Percentiles rank a stretch among this genome's conserved stretches.
Conservation (phyloP, 2,888 invertebrate genomes). For the Agrotis segetum region DNA sequence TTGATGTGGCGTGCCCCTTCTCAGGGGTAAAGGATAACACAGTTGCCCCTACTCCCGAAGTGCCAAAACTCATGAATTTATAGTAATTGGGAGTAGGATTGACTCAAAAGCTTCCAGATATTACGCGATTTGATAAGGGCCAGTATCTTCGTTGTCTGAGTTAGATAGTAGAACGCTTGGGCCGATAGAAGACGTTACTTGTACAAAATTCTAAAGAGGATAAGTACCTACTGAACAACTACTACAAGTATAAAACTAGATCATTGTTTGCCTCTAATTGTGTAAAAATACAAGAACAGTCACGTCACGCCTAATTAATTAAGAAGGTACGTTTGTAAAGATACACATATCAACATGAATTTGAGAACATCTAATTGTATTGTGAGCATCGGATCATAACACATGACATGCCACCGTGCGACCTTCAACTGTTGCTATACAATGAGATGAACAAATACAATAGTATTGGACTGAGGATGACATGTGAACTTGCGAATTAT, state of each 20-base stretch:
- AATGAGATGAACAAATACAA: slow-evolving; percentile 12
- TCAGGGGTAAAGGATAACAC: no score
- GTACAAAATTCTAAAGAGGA: neutral
- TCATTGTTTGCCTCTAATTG: neutral
- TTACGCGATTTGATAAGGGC: no score
- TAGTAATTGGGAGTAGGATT: no score
- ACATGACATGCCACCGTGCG: slow-evolving; percentile 19
- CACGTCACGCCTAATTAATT: neutral
- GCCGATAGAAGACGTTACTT: neutral
- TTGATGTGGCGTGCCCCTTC: neutral
- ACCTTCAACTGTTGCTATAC: slow-evolving; percentile 21
- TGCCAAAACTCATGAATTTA: no score
- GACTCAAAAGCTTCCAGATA: no score
- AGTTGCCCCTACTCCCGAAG: no score
- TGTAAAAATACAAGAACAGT: neutral
- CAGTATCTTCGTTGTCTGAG: no score
- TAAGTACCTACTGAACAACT: neutral
- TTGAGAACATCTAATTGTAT: slow-evolving; percentile 17
- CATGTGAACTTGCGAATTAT: neutral
- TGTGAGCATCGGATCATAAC: slow-evolving; percentile 1
- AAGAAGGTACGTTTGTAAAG: neutral
- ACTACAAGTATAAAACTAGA: neutral
- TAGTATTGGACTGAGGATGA: neutral
- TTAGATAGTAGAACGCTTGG: no score
- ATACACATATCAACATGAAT: slow-evolving; percentile 3